Evolutionary conservation across 2,113 vertebrate genomes (phyloP).

Genomic region (Periophthalmus modestus): DNA sequence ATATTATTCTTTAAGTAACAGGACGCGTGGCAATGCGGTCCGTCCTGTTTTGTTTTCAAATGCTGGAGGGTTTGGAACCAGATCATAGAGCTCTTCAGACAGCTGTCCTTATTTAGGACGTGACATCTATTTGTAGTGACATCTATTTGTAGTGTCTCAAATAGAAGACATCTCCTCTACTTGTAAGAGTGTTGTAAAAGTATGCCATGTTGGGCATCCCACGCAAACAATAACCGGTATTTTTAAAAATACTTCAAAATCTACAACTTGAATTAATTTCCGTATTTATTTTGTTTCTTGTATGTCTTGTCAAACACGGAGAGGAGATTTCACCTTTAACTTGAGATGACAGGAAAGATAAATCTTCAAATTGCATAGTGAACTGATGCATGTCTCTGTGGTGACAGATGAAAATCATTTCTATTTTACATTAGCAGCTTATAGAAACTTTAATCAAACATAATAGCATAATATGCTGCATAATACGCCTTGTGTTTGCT

Average conservation of each 20-base stretch:
- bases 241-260: no score
- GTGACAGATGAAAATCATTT: conserved; percentile 31
- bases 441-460: conserved; percentile 32
- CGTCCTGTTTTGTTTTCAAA: neutral
- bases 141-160: no score
- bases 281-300: no score
- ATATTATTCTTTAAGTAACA: no score
- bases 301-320: no score
- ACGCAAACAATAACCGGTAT: no score
- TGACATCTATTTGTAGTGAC: neutral
- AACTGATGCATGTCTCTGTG: conserved; percentile 11
- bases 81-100: neutral
- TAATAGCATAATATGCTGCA: conserved; percentile 7
- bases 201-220: no score
- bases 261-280: no score
- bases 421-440: conserved; percentile 23
- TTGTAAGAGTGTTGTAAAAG: no score
- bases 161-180: no score
- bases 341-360: neutral
- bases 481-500: neutral
- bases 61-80: neutral
- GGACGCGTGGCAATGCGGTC: neutral
- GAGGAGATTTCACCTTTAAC: neutral
- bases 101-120: neutral
- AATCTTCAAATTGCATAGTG: neutral